phyloP scores from a whole-genome alignment of 2,797 vertebrate species.

The Sebastes steindachneri region DNA sequence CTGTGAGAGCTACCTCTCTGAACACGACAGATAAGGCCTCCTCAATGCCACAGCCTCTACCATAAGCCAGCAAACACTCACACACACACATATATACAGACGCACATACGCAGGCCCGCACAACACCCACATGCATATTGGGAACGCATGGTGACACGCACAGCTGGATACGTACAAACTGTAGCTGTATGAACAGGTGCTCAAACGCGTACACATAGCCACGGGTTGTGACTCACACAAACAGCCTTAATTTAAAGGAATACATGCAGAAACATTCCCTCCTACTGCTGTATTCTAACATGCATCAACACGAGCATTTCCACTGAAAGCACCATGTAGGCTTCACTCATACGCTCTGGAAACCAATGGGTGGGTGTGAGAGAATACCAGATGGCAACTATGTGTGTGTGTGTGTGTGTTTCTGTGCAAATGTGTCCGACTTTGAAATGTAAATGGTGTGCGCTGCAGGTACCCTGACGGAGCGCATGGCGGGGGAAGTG shows the following conservation, averaged over 20 bases:
- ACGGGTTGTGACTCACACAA: conserved; percentile 22
- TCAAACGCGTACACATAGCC: conserved; percentile 11
- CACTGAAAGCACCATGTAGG: conserved; percentile 9
- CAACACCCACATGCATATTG: conserved; percentile 46
- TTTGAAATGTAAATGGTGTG: conserved; percentile 76
- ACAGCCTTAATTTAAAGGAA: conserved; percentile 21
- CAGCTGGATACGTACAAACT: conserved; percentile 40
- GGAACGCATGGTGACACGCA: conserved; percentile 33
- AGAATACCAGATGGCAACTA: conserved; percentile 61
- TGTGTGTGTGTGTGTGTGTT: background rate
- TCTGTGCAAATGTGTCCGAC: conserved; percentile 53
- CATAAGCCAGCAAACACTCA: conserved; percentile 33
- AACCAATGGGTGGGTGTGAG: conserved; percentile 38
- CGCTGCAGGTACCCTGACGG: conserved; percentile 60
- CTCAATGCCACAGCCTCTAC: conserved; percentile 60
- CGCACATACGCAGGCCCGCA: background rate
- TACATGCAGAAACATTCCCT: conserved; percentile 28
- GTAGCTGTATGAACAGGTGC: conserved; percentile 19
- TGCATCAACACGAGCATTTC: conserved; percentile 26
- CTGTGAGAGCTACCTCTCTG: conserved; percentile 73
- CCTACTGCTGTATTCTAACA: conserved; percentile 11
- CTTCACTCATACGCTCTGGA: conserved; percentile 17
- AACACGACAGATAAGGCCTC: conserved; percentile 76
- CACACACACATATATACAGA: background rate
- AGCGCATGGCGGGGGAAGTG: conserved; percentile 42